Evolutionary conservation across 2,797 vertebrate genomes (phyloP).

Genomic region (Pteronotus mesoamericanus): DNA sequence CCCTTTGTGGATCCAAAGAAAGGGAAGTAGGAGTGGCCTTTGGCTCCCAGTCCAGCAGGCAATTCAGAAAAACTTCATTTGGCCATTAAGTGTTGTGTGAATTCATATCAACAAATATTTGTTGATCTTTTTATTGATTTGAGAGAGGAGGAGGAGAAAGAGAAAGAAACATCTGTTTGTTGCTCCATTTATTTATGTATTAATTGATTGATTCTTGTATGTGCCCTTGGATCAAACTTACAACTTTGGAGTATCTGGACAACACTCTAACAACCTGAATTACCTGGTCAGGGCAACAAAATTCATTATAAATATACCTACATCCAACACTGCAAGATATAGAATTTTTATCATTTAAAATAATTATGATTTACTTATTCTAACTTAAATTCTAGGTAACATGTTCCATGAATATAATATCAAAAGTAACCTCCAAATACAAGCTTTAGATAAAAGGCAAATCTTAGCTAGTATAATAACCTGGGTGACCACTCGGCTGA

Average conservation of each 20-base stretch:
- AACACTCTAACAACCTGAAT: too few relatives aligned
- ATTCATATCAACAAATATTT: neutral
- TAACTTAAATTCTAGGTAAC: neutral
- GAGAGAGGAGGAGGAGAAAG: too few relatives aligned
- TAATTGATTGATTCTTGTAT: too few relatives aligned
- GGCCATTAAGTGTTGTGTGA: neutral
- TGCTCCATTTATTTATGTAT: too few relatives aligned
- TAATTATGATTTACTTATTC: neutral
- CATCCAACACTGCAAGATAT: neutral
- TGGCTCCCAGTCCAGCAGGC: neutral
- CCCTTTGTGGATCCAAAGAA: neutral
- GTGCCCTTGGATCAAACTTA: too few relatives aligned
- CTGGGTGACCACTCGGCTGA: neutral
- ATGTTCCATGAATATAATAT: neutral
- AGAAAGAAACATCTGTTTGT: too few relatives aligned
- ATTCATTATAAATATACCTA: too few relatives aligned
- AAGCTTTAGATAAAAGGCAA: neutral
- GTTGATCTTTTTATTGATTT: too few relatives aligned
- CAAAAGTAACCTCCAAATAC: neutral
- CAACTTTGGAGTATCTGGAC: too few relatives aligned
- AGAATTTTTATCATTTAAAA: neutral
- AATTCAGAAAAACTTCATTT: neutral
- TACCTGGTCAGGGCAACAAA: too few relatives aligned
- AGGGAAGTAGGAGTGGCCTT: neutral
- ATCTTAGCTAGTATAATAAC: neutral